Conservation (phyloP, 2,888 invertebrate species). For the Drosophila hawaiiensis region DNA sequence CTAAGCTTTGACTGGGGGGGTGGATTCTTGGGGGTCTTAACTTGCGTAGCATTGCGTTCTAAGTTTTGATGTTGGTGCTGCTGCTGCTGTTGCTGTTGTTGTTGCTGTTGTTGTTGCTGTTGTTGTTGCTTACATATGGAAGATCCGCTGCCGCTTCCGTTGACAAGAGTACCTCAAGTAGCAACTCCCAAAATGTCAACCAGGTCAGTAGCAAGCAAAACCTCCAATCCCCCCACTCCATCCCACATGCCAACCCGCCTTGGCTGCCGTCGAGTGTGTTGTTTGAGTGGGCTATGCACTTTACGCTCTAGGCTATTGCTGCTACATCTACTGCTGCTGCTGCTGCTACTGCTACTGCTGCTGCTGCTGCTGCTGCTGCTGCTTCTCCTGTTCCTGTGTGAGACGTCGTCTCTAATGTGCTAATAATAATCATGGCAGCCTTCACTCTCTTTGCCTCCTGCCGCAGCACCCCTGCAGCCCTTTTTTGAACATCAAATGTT, state of each 20-base stretch:
- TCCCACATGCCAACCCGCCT: background rate
- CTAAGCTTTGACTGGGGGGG: background rate
- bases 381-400: slow-evolving; percentile 7
- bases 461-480: background rate
- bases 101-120: background rate
- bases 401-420: slow-evolving; percentile 70
- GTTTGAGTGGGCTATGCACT: slow-evolving; percentile 77
- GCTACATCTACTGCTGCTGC: background rate
- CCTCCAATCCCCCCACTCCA: background rate
- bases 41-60: slow-evolving; percentile 1
- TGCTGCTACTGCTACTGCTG: slow-evolving; percentile 16
- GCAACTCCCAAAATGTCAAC: slow-evolving; percentile 64
- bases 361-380: slow-evolving; percentile 15
- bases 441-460: slow-evolving; percentile 1
- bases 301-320: slow-evolving; percentile 60
- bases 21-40: slow-evolving; percentile 24
- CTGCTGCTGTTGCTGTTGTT: background rate
- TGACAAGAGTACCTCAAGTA: slow-evolving; percentile 15
- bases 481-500: slow-evolving; percentile 69
- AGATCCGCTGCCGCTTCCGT: slow-evolving; percentile 74
- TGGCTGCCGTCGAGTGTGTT: slow-evolving; percentile 62
- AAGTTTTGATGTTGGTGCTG: background rate
- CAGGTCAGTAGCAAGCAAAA: slow-evolving; percentile 51
- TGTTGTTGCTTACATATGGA: slow-evolving; percentile 61
- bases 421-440: slow-evolving; percentile 79